Base-by-base conservation (phyloP, 2,797 vertebrate genomes). In the Pelochelys cantorii region DNA sequence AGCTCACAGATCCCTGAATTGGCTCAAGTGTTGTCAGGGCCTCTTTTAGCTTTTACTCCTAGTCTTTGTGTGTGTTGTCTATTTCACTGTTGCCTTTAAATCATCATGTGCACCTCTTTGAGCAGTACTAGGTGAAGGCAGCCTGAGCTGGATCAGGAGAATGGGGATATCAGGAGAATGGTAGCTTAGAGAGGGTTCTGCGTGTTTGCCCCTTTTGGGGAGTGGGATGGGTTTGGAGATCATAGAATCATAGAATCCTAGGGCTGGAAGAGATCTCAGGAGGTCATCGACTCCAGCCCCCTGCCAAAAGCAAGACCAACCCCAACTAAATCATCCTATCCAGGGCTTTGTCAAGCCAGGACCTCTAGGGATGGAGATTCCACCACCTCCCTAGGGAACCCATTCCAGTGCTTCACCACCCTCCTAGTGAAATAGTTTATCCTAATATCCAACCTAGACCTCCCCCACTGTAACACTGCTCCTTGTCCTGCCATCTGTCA, bases 71-170 rank as follows among this genome's bases (percentile, higher is more conserved):
- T 20, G 42, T 77, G 62, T 84, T 1, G 2, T 5, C 7, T 48
- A 86, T 88, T 9, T 18, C 17, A 83, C 54, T 55, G 78, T 86
- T 0, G 2, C 17, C 55, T 93, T 94, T 93, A 78, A 86, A 84
- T 60, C 88, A 85, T n/a, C 88, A 82, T 59, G 54, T 7, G 22
- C n/a, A 5, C 68, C 89, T 87, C 88, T 75, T 3, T 48, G 42
- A 84, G 52, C 34, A 81, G 25, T 7, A 15, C 23, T 75, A 8
- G 7, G 86, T 57, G 22, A 56, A 85, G 85, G 57, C 31, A 95
- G 34, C 25, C 80, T 94, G 74, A 78, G 85, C 74, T 84, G 80
- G 74, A 90, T 60, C 79, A 91, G 74, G 31, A 91, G 65, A 83
- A 77, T 0, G 0, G 62, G 31, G 79, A 74, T 78, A 86, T 90